phyloP scores from a whole-genome alignment of 2,113 vertebrate genomes.

The Peromyscus californicus region DNA sequence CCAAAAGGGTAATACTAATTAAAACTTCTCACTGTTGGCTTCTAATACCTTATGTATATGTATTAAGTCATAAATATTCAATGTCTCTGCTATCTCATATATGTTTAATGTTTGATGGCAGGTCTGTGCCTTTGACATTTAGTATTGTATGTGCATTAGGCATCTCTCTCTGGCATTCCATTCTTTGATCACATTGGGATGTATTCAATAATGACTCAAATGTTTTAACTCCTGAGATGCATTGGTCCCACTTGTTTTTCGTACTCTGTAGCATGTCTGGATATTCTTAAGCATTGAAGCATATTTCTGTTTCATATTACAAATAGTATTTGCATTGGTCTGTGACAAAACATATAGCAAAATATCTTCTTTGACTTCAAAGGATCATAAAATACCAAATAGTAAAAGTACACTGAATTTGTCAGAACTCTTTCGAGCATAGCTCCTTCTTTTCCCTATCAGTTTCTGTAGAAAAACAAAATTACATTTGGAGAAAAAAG shows the following conservation, averaged over 20 bases:
- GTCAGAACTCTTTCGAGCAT: neutral
- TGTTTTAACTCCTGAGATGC: neutral
- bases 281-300: constrained; percentile 7
- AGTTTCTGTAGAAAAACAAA: neutral
- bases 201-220: neutral
- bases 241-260: neutral
- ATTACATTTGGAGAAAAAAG: neutral
- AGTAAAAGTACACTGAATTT: neutral
- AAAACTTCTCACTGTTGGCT: neutral
- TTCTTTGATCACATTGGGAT: neutral
- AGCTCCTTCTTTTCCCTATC: neutral
- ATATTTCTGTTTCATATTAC: neutral
- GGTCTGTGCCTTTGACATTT: neutral
- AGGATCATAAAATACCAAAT: neutral
- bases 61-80: constrained; percentile 4
- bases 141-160: neutral
- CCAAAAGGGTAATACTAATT: neutral
- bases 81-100: neutral
- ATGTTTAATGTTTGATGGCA: constrained; percentile 1
- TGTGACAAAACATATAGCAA: neutral
- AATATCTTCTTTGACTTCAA: neutral
- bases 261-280: neutral
- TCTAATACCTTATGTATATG: neutral
- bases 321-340: neutral
- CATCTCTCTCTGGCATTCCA: neutral